These are phyloP conservation scores for Nipponia nippon DNA, from an alignment of 2,113 vertebrate species.

Conservation along the genomic window DNA sequence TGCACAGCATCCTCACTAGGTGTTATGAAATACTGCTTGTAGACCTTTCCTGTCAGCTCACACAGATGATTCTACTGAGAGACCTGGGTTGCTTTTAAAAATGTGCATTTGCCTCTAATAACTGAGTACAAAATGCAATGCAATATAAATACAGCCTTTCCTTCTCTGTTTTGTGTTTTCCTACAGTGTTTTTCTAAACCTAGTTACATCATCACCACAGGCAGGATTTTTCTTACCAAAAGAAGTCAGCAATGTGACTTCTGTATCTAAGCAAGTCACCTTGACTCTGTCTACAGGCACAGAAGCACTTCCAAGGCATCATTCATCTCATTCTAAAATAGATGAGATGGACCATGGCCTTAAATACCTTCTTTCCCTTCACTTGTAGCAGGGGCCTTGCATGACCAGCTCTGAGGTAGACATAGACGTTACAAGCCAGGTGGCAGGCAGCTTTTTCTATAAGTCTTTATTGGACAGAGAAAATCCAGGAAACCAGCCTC, in stretches of 20 bases:
- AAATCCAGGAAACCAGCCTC: background rate
- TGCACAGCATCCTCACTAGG: constrained; percentile 32
- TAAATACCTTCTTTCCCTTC: background rate
- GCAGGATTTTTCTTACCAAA: background rate
- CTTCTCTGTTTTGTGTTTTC: background rate
- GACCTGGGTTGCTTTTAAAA: background rate
- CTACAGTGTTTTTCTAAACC: background rate
- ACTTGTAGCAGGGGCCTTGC: background rate
- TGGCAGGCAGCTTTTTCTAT: background rate
- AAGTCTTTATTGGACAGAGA: background rate
- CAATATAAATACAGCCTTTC: background rate
- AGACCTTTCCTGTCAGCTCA: constrained; percentile 8
- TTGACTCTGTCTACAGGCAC: background rate
- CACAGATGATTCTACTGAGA: background rate
- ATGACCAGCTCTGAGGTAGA: background rate
- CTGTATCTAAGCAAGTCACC: background rate
- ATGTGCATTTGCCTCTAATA: background rate
- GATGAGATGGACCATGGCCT: background rate
- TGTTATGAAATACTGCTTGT: background rate
- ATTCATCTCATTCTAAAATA: background rate
- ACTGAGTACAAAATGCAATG: background rate
- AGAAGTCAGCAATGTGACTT: background rate
- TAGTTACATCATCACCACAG: background rate
- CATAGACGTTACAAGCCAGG: background rate
- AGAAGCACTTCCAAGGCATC: background rate